Evolutionary conservation across 2,888 invertebrate species (phyloP), one percentile per base, ranked within the genome.

Genomic region (Netelia fuscicornis): DNA sequence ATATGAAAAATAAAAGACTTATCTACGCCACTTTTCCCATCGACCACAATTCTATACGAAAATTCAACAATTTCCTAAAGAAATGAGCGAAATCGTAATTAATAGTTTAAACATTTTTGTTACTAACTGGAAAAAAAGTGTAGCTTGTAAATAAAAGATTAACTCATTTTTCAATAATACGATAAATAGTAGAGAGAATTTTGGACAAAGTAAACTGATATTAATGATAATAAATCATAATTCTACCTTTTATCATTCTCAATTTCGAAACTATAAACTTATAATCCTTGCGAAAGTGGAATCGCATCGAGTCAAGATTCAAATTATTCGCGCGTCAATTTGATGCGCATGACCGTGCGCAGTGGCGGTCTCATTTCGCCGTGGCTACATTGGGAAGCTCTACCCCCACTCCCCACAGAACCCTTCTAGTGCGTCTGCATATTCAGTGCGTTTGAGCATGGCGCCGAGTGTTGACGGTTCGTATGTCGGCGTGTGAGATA

Each of bases 391-490:
- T 44, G 9, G 30, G 48, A 85, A 79, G 62, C 52, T 80, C 77
- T 74, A 68, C 81, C 72, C 75, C 79, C 86, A 77, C 81, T 17
- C 75, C 75, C 48, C 23, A 68, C 48, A 37, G 56, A 44, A 60
- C 80, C 68, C 56, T 17, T 37, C 20, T 44, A 42, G 52, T 72
- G 74, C 78, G 72, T 77, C 71, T 56, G 68, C 74, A 54, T 70
- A 23, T 54, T 85, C 81, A 86, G 86, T 87, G 58, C 76, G 84
- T 87, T 86, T 77, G 86, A 87, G 85, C 83, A 87, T 87, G 87
- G 85, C 86, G 83, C 52, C 64, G 84, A 76, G 85, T 78, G 83
- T 77, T 84, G 86, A 86, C 74, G 85, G 70, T 37, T 76, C 67
- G 54, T 65, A 54, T 56, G 65, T 75, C 76, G 70, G 70, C 72